These are phyloP conservation scores for Amiota minor DNA, from an alignment of 2,888 invertebrate species.

Conservation along the genomic window DNA sequence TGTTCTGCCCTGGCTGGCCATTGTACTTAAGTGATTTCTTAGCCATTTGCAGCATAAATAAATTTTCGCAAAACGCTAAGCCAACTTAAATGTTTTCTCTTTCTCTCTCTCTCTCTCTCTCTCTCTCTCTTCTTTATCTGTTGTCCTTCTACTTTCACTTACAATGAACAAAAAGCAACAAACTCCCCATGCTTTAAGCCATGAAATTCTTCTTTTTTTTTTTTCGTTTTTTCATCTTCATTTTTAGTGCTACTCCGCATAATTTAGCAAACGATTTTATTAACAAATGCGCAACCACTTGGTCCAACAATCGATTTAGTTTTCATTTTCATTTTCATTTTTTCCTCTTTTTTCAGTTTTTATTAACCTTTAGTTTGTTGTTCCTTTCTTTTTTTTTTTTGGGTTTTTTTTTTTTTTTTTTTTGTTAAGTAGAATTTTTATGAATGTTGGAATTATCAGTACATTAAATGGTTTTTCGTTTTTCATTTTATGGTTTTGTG, in stretches of 20 bases:
- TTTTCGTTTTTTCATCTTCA: background rate
- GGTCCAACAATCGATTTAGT: conserved; percentile 23
- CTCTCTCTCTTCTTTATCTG: background rate
- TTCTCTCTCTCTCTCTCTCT: background rate
- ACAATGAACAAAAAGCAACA: background rate
- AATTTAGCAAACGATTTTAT: conserved; percentile 22
- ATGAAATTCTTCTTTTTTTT: background rate
- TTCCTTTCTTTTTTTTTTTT: conserved; percentile 41
- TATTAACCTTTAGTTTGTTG: background rate
- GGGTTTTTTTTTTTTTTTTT: too few species aligned
- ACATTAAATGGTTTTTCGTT: conserved; percentile 38
- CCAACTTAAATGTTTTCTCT: conserved; percentile 13
- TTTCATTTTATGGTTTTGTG: conserved; percentile 40
- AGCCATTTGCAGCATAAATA: conserved; percentile 4
- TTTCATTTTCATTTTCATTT: background rate
- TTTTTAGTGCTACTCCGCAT: conserved; percentile 8
- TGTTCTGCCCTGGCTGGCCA: too few species aligned
- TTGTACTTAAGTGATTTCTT: background rate
- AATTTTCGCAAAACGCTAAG: conserved; percentile 11
- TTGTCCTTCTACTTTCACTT: background rate
- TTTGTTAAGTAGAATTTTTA: background rate
- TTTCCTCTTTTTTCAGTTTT: background rate
- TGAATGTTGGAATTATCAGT: conserved; percentile 41
- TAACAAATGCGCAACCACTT: conserved; percentile 16
- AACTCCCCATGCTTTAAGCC: background rate